phyloP scores from a whole-genome alignment of 1,140 invertebrate genomes.

The Chlorops oryzae region DNA sequence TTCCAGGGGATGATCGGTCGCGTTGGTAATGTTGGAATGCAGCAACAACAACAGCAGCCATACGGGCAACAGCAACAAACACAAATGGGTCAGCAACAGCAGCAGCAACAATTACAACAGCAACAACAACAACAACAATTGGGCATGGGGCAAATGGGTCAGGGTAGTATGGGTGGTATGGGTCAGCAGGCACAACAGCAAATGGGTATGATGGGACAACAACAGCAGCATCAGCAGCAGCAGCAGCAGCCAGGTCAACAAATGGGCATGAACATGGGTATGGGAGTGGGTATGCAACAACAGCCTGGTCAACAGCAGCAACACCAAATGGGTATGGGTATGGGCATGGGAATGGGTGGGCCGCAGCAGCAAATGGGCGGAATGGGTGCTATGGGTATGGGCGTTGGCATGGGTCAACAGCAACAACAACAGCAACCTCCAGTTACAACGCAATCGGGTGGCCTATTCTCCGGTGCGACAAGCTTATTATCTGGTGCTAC shows the following conservation, averaged over 20 bases:
- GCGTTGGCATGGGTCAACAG: conserved; percentile 34
- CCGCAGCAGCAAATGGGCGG: conserved; percentile 28
- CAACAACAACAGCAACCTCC: conserved; percentile 43
- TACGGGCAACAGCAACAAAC: conserved; percentile 41
- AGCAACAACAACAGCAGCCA: conserved; percentile 46
- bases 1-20: conserved; percentile 55
- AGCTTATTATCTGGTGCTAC: conserved; percentile 48
- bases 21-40: conserved; percentile 58
- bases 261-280: conserved; percentile 42
- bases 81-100: conserved; percentile 45
- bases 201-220: conserved; percentile 42
- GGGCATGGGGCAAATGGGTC: conserved; percentile 38
- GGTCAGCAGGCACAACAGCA: conserved; percentile 32
- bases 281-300: conserved; percentile 33
- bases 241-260: conserved; percentile 35
- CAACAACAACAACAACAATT: conserved; percentile 30
- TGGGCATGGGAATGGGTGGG: conserved; percentile 24
- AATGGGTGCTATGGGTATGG: conserved; percentile 23
- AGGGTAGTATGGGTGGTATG: conserved; percentile 26
- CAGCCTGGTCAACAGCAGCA: conserved; percentile 31
- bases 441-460: conserved; percentile 38
- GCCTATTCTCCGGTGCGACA: conserved; percentile 46
- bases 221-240: conserved; percentile 30
- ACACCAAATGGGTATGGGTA: conserved; percentile 34
- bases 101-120: conserved; percentile 33